Evolutionary conservation across 1,140 invertebrate genomes (phyloP), one percentile per base, ranked within the genome.

Genomic region (Ditylenchus dipsaci): DNA sequence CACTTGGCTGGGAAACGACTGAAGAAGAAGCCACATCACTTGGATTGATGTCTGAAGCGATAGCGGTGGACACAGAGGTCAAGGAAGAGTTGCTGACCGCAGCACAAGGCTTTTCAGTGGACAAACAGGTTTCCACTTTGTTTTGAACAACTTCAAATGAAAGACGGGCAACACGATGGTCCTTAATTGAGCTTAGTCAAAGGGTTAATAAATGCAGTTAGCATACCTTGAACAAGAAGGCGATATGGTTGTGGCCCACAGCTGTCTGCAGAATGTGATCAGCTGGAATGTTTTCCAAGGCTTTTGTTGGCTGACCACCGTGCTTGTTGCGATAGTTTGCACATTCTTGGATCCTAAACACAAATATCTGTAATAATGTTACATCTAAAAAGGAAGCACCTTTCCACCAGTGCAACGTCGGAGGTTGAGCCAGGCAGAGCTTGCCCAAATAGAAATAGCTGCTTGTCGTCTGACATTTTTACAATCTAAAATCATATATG

Each of bases 251-350:
- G 13, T 69, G 70, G 13, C 76, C 76, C 47, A 77, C 76, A 21
- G 64, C 77, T n/a, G 76, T 78, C 63, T 77, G 76, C 26, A 68
- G 23, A 53, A 77, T 78, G 5, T 60, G n/a, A 26, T 74, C 61
- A 19, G 67, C 71, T 13, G 75, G 57, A 17, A 77, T 64, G n/a
- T 30, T 7, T 23, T 57, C 45, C 1, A 76, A 33, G 9, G 68
- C 76, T 1, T 43, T 26, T 0, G 71, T 76, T 0, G 67, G 42
- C 15, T 23, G 30, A 27, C 57, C 58, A 5, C 59, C 68, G 30
- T 72, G 23, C 26, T 38, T 53, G 45, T 77, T 77, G 15, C 76
- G 68, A 45, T 74, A 57, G 30, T 77, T 76, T 15, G 76, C 72
- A 30, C 71, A 73, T 43, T 69, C 74, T 21, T 63, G 33, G 42